Evolutionary conservation across 1,140 invertebrate genomes (phyloP).

Genomic region (Zaprionus africanus): DNA sequence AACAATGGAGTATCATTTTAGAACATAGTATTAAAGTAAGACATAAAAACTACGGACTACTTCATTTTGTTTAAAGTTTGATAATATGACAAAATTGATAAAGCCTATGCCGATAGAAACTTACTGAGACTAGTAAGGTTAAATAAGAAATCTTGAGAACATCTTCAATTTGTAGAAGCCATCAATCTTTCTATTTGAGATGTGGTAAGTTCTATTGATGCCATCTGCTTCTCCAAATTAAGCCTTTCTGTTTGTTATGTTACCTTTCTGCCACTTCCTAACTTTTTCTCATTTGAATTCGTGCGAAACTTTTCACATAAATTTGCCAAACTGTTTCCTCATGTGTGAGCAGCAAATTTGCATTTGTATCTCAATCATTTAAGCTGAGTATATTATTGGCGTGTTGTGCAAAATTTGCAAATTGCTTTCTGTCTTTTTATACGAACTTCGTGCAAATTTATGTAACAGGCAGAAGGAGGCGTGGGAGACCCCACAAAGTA

Average conservation of each 20-base stretch:
- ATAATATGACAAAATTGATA: neutral
- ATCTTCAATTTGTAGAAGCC: no score
- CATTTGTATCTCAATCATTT: neutral
- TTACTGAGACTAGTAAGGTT: no score
- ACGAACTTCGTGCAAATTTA: no score
- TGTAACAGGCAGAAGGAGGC: no score
- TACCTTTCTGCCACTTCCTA: neutral
- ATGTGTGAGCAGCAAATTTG: neutral
- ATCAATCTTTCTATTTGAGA: no score
- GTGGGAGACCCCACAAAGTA: no score
- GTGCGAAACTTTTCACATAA: neutral
- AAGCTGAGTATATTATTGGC: constrained; percentile 3
- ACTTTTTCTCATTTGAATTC: neutral
- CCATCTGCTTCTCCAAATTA: no score
- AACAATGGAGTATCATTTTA: constrained; percentile 18
- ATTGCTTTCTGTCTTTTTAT: neutral
- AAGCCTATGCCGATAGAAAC: neutral
- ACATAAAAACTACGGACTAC: neutral
- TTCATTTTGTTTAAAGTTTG: no score
- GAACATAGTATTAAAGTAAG: neutral
- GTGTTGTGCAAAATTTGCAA: constrained; percentile 8
- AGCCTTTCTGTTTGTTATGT: no score
- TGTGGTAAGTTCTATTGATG: no score
- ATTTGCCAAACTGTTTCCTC: neutral
- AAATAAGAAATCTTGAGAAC: no score